Base-by-base conservation (phyloP, 1,140 invertebrate species). In the Cherax quadricarinatus region DNA sequence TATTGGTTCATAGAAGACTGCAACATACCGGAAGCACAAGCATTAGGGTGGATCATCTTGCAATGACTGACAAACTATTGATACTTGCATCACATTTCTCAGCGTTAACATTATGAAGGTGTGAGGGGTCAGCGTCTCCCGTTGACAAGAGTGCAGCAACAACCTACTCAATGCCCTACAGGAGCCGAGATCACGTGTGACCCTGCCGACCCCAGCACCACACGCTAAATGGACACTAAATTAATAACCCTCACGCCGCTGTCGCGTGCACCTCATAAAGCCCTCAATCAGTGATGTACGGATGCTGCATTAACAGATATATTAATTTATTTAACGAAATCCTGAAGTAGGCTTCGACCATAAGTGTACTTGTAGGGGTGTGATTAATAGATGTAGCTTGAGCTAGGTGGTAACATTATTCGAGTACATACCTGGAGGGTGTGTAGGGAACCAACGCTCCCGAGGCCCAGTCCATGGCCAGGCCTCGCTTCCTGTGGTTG, bases 241-340 rank as follows among this genome's bases (percentile, higher is more conserved):
- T 87, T 87, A 87, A 4, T 51, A 86, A 75, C 85, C 73, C 73
- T 86, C 85, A 87, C 70, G 53, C 51, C 66, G 24, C 84, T 78
- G 70, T 87, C 73, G 49, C 41, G 48, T 21, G 73, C 53, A 10
- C 53, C 9, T 14, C 53, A 57, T 57, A 41, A 41, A 12, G 62
- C 30, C 49, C 62, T 53, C 70, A 21, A 0, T 49, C 1, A 10
- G n/a, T n/a, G n/a, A n/a, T n/a, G n/a, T n/a, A n/a, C n/a, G n/a
- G n/a, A n/a, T n/a, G n/a, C n/a, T n/a, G 14, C 12, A 48, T 24
- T 7, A 66, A 7, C 62, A 18, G 62, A 66, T 66, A 7, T 60
- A n/a, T 60, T 5, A 12, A 12, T 60, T 60, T 60, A 60, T 12
- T 60, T 21, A 66, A 18, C 4, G 18, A 0, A 66, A 7, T 16